These are phyloP conservation scores for Atlantisia rogersi DNA, from an alignment of 2,113 vertebrate genomes.

Conservation along the genomic window DNA sequence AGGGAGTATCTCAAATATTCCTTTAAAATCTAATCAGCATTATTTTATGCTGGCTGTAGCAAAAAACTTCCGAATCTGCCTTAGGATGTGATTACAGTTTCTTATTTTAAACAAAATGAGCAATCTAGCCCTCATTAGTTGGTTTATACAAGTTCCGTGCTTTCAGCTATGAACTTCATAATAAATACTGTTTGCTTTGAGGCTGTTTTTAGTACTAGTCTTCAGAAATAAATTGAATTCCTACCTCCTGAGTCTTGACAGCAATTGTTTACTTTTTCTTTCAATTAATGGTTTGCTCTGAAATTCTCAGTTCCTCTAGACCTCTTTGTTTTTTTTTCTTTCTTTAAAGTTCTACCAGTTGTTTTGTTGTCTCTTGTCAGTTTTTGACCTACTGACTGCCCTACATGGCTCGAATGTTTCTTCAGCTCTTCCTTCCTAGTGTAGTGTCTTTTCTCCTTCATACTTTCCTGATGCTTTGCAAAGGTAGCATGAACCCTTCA, in stretches of 20 bases:
- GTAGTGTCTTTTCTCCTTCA: not conserved
- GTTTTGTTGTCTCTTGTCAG: not conserved
- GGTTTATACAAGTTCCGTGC: not conserved
- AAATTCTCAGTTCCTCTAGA: not conserved
- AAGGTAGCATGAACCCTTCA: not conserved
- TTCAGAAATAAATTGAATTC: not conserved
- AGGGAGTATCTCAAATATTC: not conserved
- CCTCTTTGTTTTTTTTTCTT: not conserved
- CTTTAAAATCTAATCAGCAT: not conserved
- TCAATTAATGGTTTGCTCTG: not conserved
- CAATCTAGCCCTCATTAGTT: not conserved
- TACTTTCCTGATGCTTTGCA: not conserved
- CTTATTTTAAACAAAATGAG: not conserved
- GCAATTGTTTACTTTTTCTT: not conserved
- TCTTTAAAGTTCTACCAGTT: not conserved
- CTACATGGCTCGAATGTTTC: not conserved
- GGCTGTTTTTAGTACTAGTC: not conserved
- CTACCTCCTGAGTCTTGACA: not conserved
- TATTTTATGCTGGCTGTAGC: not conserved
- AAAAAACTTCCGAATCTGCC: not conserved
- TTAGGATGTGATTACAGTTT: not conserved
- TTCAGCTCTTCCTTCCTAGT: not conserved
- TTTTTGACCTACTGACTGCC: not conserved
- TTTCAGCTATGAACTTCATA: not conserved
- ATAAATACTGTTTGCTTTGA: not conserved